These are phyloP conservation scores for Dendroctonus valens DNA, from an alignment of 1,140 invertebrate genomes.

Conservation along the genomic window DNA sequence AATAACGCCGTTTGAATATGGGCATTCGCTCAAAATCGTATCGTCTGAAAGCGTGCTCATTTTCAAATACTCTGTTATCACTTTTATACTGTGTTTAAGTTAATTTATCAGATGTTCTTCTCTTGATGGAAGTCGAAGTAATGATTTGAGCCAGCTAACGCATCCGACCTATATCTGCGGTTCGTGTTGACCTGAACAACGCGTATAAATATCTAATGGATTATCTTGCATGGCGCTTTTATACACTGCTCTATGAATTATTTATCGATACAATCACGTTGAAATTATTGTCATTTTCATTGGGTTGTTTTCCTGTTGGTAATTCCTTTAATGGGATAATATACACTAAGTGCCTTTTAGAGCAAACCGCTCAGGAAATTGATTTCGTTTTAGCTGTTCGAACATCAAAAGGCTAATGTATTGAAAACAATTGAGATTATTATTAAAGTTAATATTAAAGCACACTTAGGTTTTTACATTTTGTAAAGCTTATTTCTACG, in stretches of 20 bases:
- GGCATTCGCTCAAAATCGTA: no score
- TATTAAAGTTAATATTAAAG: background rate
- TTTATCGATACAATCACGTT: background rate
- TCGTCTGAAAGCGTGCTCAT: no score
- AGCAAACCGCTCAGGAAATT: background rate
- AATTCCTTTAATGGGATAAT: background rate
- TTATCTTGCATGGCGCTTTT: slow-evolving; percentile 5
- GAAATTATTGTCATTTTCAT: no score
- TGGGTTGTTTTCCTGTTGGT: background rate
- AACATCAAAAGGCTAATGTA: background rate
- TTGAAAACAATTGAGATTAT: background rate
- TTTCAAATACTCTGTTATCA: no score
- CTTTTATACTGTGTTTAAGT: no score
- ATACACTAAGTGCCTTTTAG: background rate
- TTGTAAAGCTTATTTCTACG: no score
- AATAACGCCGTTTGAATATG: no score
- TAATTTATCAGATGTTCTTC: no score
- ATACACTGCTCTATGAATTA: slow-evolving; percentile 5
- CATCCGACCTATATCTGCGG: slow-evolving; percentile 2
- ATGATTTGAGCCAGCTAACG: background rate
- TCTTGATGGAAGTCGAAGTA: background rate
- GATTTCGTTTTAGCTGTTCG: background rate
- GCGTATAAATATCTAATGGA: slow-evolving; percentile 21
- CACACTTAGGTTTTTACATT: no score
- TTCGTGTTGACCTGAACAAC: slow-evolving; percentile 13